These are phyloP conservation scores for Xiphorhynchus elegans DNA, from an alignment of 2,113 vertebrate genomes.

Conservation along the genomic window DNA sequence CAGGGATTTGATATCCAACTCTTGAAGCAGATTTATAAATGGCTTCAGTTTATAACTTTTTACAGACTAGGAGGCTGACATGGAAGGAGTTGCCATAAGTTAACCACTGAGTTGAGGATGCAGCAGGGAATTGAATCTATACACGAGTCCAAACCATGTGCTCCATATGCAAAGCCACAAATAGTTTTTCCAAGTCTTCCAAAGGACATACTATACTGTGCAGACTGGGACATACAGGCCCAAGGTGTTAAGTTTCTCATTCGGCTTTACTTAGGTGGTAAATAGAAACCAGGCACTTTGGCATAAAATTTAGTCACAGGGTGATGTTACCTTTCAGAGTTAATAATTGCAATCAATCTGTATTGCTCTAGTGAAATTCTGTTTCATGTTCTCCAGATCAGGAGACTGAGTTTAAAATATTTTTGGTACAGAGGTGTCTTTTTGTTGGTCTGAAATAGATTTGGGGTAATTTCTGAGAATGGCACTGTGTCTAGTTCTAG, in stretches of 20 bases:
- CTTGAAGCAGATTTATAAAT: background rate
- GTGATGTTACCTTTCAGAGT: conserved; percentile 3
- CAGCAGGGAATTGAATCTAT: background rate
- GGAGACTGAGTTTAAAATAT: background rate
- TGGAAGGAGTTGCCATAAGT: background rate
- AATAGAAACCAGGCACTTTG: conserved; percentile 55
- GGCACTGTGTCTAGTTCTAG: background rate
- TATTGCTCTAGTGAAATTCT: background rate
- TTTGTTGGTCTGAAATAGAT: background rate
- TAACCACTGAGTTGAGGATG: background rate
- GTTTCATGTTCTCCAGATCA: background rate
- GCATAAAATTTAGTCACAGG: conserved; percentile 5
- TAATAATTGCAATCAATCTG: background rate
- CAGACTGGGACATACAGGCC: background rate
- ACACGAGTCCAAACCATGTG: background rate
- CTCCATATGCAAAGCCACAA: conserved; percentile 35
- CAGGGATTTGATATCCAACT: background rate
- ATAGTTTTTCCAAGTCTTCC: conserved; percentile 44
- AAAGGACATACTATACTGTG: conserved; percentile 42
- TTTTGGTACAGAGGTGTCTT: background rate
- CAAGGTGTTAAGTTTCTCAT: conserved; percentile 45
- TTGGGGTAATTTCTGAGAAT: background rate
- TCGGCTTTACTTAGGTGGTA: background rate
- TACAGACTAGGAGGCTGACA: background rate
- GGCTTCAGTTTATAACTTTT: background rate